Base-by-base conservation (phyloP, 1,140 invertebrate genomes). In the Eupristina koningsbergeri region DNA sequence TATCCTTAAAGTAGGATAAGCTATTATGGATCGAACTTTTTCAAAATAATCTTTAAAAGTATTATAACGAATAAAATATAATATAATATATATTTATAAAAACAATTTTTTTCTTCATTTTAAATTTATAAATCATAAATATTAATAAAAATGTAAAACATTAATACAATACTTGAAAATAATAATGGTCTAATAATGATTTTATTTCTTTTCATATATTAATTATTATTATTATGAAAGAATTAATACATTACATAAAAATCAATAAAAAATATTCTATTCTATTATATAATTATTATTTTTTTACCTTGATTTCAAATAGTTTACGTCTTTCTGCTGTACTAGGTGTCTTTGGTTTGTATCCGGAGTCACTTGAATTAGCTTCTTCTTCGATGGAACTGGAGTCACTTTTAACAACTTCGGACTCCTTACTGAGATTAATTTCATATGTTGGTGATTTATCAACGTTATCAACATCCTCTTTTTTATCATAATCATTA, bases 321-420 rank as follows among this genome's bases (percentile, higher is more conserved):
- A 95, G 87, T 91, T 95, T 96, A 84, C 95, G 93, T 26, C 95
- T 91, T 87, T 96, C 96, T 0, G 95, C 95, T 0, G 96, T 96
- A 85, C 95, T 96, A 0, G 96, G 94, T 1, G 95, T 96, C 89
- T 96, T 96, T 31, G 95, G 94, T 63, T 93, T 94, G 82, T 94
- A 94, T n/a, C 94, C 93, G n/a, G 91, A 91, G 71, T 94, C 94
- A 89, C 91, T 90, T 0, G 91, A 92, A 84, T 94, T 95, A 8
- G 94, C 93, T 58, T 95, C 94, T 84, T 95, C 94, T 64, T 95
- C 94, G 39, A 94, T 89, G 7, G 94, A 94, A 7, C 91, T 92
- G 0, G 94, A 94, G 84, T 94, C 94, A 19, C 94, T 94, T 81
- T 95, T 95, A 0, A 94, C 93, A 85, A 94, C 94, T 45, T 94